Percentiles rank a stretch among this genome's conserved stretches.
Conservation (phyloP, 2,113 vertebrate genomes). For the Peromyscus californicus region DNA sequence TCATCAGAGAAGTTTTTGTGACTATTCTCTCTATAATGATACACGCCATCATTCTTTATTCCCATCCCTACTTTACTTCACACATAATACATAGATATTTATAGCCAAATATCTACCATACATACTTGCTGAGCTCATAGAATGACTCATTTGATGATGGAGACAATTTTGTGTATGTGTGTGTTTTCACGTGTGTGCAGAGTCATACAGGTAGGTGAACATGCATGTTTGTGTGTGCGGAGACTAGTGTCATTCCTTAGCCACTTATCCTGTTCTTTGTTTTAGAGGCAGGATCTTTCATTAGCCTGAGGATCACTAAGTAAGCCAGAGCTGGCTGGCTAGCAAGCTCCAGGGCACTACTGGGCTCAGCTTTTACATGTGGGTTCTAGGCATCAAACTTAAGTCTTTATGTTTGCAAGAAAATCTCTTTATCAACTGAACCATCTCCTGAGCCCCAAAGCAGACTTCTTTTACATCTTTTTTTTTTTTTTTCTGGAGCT, state of each 20-base stretch:
- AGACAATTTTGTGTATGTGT: neutral
- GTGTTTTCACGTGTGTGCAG: neutral
- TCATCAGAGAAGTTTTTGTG: slow-evolving; percentile 37
- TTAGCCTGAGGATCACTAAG: neutral
- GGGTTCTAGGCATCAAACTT: neutral
- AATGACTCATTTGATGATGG: slow-evolving; percentile 18
- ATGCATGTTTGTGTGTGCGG: neutral
- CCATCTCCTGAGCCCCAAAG: neutral
- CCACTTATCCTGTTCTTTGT: neutral
- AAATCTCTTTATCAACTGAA: neutral
- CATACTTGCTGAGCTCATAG: slow-evolving; percentile 40
- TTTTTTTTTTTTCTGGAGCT: no score
- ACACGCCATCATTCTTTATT: neutral
- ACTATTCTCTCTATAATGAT: slow-evolving; percentile 2
- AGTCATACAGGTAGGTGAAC: neutral
- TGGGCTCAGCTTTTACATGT: neutral
- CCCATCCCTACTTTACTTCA: neutral
- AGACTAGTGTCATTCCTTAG: neutral
- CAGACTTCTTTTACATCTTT: no score
- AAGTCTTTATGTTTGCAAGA: neutral
- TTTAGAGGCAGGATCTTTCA: neutral
- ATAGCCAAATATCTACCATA: neutral
- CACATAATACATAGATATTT: neutral
- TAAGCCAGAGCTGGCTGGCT: neutral
- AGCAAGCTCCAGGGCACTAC: neutral